Percentiles rank a stretch among this genome's conserved stretches.
Evolutionary conservation across 2,113 vertebrate species (phyloP).

Genomic region (Platanista minor): DNA sequence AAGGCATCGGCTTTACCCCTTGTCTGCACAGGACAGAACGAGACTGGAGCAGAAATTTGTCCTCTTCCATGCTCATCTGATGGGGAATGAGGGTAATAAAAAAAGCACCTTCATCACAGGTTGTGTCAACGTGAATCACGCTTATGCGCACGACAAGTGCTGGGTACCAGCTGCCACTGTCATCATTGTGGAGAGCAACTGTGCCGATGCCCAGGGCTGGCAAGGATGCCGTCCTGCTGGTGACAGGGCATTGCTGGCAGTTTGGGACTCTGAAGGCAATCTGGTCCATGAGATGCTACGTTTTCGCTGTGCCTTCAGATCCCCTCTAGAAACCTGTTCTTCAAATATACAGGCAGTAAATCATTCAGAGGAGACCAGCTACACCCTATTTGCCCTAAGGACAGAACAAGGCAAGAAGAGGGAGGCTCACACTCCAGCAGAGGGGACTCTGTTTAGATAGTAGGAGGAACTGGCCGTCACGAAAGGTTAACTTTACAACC

Average conservation of each 20-base stretch:
- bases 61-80: not conserved
- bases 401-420: not conserved
- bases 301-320: not conserved
- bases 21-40: not conserved
- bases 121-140: rapidly evolving
- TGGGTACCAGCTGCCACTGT: not conserved
- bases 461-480: constrained; percentile 51
- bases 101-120: not conserved
- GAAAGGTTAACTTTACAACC: constrained; percentile 53
- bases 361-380: not conserved
- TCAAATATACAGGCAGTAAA: not conserved
- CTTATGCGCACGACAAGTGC: rapidly evolving
- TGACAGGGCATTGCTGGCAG: not conserved
- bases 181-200: rapidly evolving
- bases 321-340: not conserved
- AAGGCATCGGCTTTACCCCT: not conserved
- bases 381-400: not conserved
- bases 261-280: not conserved
- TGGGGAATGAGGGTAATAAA: not conserved
- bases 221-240: not conserved
- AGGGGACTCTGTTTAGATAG: constrained; percentile 35
- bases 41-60: not conserved
- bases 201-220: rapidly evolving
- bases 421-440: not conserved
- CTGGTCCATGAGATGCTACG: not conserved